phyloP scores from a whole-genome alignment of 2,113 vertebrate species.

The Leucoraja erinaceus region DNA sequence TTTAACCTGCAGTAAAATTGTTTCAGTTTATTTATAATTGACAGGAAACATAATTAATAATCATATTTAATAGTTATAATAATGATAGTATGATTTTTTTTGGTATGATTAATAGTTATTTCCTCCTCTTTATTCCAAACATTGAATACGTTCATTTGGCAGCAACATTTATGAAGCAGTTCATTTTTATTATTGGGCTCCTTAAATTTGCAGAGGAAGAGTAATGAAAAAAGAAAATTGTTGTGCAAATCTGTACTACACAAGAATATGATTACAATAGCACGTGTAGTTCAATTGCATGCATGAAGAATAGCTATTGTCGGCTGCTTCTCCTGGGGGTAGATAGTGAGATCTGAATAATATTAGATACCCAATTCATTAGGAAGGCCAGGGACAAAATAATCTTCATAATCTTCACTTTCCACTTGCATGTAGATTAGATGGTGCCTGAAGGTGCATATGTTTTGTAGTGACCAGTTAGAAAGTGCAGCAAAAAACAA shows the following conservation, averaged over 20 bases:
- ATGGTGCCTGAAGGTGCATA: slow-evolving; percentile 62
- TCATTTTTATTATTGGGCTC: neutral
- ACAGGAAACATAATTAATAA: neutral
- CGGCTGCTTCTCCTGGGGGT: neutral
- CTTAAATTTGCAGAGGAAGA: neutral
- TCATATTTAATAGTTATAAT: neutral
- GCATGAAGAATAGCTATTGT: neutral
- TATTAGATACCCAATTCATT: neutral
- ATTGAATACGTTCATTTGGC: neutral
- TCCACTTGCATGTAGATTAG: slow-evolving; percentile 54
- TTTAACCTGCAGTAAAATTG: neutral
- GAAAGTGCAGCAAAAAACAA: neutral
- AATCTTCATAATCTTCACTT: neutral
- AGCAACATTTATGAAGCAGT: neutral
- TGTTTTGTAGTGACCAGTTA: slow-evolving; percentile 52
- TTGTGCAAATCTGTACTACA: neutral
- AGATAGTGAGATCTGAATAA: neutral
- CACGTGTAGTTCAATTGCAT: neutral
- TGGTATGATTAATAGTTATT: neutral
- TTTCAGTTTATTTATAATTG: neutral
- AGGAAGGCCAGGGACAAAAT: neutral
- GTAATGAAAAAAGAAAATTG: neutral
- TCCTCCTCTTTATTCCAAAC: neutral
- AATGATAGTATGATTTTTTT: too few relatives aligned
- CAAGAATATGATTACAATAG: neutral